These are phyloP conservation scores for Drosophila merina DNA, from an alignment of 2,888 invertebrate genomes.

Conservation along the genomic window DNA sequence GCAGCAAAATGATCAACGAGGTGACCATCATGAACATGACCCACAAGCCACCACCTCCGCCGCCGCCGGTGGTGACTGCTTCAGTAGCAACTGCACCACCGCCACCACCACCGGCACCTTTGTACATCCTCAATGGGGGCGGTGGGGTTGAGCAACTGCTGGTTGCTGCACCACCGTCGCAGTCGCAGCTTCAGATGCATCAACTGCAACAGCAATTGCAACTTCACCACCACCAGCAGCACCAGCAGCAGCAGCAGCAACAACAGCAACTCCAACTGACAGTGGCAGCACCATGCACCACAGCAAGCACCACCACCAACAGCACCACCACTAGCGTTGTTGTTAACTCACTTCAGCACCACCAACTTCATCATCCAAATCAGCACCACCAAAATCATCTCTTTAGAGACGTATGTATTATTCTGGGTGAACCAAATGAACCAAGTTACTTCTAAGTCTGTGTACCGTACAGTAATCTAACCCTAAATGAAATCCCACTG, in stretches of 20 bases:
- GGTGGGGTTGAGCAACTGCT: conserved; percentile 57
- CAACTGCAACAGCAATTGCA: conserved; percentile 53
- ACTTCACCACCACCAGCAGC: conserved; percentile 47
- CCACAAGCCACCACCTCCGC: conserved; percentile 35
- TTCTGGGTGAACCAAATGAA: conserved; percentile 38
- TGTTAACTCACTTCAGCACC: conserved; percentile 84
- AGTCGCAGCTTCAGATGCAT: conserved; percentile 42
- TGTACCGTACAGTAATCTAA: conserved; percentile 24
- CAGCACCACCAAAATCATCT: conserved; percentile 84
- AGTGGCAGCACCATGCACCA: conserved; percentile 71
- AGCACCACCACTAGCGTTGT: conserved; percentile 83
- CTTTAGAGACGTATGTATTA: conserved; percentile 84
- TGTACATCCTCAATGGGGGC: conserved; percentile 74
- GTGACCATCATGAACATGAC: conserved; percentile 54
- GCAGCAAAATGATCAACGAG: conserved; percentile 97
- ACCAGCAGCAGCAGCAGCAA: conserved; percentile 44
- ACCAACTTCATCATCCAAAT: conserved; percentile 83
- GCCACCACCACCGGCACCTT: conserved; percentile 40
- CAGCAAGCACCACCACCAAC: conserved; percentile 72
- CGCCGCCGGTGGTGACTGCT: conserved; percentile 29
- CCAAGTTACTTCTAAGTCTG: conserved; percentile 29
- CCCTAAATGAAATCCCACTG: conserved; percentile 1
- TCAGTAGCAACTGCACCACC: conserved; percentile 46
- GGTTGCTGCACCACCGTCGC: conserved; percentile 50
- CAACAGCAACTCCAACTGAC: conserved; percentile 57